phyloP scores from a whole-genome alignment of 2,888 invertebrate species.

The Helobdella robusta region DNA sequence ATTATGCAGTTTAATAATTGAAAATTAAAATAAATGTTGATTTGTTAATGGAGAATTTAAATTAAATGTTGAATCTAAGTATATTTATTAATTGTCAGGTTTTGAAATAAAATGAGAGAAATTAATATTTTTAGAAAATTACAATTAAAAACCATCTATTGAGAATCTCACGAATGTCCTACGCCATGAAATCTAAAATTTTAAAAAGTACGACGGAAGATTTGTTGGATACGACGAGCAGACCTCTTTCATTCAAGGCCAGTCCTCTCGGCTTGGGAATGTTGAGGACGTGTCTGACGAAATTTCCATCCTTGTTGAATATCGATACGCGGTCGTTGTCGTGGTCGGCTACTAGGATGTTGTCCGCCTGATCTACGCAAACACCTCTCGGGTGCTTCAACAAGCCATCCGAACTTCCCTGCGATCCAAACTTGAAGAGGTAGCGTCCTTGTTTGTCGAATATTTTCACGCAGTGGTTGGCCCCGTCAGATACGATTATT shows the following conservation, averaged over 20 bases:
- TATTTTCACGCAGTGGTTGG: constrained; percentile 51
- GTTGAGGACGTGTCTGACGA: constrained; percentile 38
- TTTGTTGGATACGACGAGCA: constrained; percentile 33
- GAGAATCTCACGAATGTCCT: no score
- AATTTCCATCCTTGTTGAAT: constrained; percentile 38
- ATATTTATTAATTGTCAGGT: no score
- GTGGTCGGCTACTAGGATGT: constrained; percentile 53
- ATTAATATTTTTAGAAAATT: no score
- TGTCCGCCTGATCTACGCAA: constrained; percentile 50
- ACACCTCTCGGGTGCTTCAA: constrained; percentile 53
- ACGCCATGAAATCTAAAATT: constrained; percentile 34
- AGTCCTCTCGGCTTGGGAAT: constrained; percentile 33
- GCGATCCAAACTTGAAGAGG: constrained; percentile 49
- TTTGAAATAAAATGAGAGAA: no score
- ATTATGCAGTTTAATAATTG: no score
- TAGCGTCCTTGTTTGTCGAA: constrained; percentile 50
- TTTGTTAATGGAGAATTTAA: no score
- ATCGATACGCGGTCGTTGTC: constrained; percentile 47
- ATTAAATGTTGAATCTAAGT: no score
- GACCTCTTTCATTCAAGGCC: constrained; percentile 30
- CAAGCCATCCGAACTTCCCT: constrained; percentile 50
- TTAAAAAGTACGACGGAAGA: constrained; percentile 31
- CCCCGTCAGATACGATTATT: constrained; percentile 52
- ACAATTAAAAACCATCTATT: no score
- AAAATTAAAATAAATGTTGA: no score